A percentile compares a stretch with the other conserved stretches of the same genome.
Evolutionary conservation across 2,797 vertebrate genomes (phyloP).

Genomic region (Microctenopoma steveboyesi): DNA sequence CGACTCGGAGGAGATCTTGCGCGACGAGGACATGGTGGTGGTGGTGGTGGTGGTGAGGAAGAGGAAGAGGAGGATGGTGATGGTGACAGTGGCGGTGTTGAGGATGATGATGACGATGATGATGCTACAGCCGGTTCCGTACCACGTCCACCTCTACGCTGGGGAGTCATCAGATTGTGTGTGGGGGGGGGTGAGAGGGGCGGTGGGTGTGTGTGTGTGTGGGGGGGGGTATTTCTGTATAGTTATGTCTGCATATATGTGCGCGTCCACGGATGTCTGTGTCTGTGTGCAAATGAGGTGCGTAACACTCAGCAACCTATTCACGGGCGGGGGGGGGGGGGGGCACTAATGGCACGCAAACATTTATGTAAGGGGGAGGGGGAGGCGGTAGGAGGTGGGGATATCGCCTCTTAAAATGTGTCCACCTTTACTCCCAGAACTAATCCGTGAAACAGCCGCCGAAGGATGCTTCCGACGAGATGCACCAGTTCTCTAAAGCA

Average conservation of each 20-base stretch:
- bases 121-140: conserved; percentile 75
- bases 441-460: neutral
- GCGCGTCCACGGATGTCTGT: conserved; percentile 43
- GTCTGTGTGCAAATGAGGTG: conserved; percentile 45
- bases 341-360: conserved; percentile 75
- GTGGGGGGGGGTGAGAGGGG: conserved; percentile 12
- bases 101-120: conserved; percentile 49
- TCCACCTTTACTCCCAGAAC: conserved; percentile 42
- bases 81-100: conserved; percentile 38
- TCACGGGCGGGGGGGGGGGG: conserved; percentile 5
- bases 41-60: conserved; percentile 33
- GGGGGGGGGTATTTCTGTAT: conserved; percentile 31
- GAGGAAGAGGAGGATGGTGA: conserved; percentile 45
- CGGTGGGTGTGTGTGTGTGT: neutral
- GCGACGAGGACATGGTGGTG: conserved; percentile 79
- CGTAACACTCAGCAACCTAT: conserved; percentile 46
- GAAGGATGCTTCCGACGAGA: conserved; percentile 2
- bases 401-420: conserved; percentile 31
- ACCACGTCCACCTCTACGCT: conserved; percentile 72
- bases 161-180: conserved; percentile 81
- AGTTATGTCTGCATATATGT: conserved; percentile 50
- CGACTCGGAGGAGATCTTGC: conserved; percentile 97
- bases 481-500: conserved; percentile 3
- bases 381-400: neutral
- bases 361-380: conserved; percentile 72